Evolutionary conservation across 23 tunicate genomes (phyloP), one percentile per base, ranked within the genome.

Genomic region (Botrylloides violaceus): DNA sequence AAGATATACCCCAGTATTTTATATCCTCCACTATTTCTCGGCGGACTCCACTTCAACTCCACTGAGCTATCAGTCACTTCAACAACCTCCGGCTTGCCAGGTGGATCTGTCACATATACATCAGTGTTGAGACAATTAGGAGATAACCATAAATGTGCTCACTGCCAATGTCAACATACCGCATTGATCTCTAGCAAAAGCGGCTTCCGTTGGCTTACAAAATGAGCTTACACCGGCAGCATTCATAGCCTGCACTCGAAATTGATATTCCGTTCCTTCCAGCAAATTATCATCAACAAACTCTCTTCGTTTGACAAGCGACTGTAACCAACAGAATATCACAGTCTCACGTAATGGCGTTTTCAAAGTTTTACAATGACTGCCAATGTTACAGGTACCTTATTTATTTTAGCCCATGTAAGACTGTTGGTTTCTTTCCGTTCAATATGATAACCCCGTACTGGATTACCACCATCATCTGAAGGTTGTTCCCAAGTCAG

Each of bases 261-360:
- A 93, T 50, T 91, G 98, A 50, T 91, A 91, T 78, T 91, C 98
- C 25, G 78, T 83, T 36, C 89, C 88, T 76, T 91, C 98, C 35
- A 91, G 71, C 4, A 91, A 70, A 59, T 64, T 68, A 57, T 56
- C 50, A 63, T 91, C 98, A n/a, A 78, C 73, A 24, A 79, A 38
- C 36, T 91, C 98, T 48, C 85, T 58, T 49, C 98, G 64, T 73
- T 91, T 91, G 20, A 91, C 76, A 38, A 91, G 50, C 12, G 36
- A 32, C 74, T 68, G 53, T 1, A 29, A 1, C 22, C 19, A 65
- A 65, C 21, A 65, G 53, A 65, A 65, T 15, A 30, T 5, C 29
- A 9, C 21, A 21, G 6, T 31, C 26, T 12, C 6, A 7, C 71
- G 7, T 30, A 7, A 65, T 26, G 24, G 19, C 26, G 21, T 65